These are phyloP conservation scores for Diachasma alloeum DNA, from an alignment of 1,140 invertebrate genomes.

Conservation along the genomic window DNA sequence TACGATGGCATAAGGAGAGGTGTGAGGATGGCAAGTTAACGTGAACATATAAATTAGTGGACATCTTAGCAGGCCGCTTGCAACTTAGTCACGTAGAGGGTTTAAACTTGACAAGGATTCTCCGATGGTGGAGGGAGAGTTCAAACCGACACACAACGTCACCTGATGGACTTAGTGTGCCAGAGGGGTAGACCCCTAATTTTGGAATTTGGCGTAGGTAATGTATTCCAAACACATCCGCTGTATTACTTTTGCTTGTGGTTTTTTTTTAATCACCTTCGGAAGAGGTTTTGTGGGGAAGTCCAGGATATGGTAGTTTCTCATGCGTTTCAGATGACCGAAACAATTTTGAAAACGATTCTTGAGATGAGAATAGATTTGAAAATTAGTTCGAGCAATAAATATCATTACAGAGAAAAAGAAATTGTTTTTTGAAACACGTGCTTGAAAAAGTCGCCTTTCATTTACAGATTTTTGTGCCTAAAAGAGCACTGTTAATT, in stretches of 20 bases:
- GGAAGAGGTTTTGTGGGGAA: no score
- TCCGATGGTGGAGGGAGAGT: slow-evolving; percentile 27
- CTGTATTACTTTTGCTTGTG: not conserved
- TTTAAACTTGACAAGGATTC: slow-evolving; percentile 64
- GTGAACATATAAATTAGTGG: slow-evolving; percentile 66
- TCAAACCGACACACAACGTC: slow-evolving; percentile 27
- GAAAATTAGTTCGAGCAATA: no score
- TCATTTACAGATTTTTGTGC: no score
- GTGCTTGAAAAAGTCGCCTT: no score
- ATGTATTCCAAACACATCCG: slow-evolving; percentile 5
- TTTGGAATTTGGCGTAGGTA: not conserved
- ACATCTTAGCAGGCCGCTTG: slow-evolving; percentile 66
- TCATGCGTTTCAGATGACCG: no score
- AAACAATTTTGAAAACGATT: no score
- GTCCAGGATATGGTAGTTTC: no score
- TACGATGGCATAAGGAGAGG: slow-evolving; percentile 25
- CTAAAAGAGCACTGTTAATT: no score
- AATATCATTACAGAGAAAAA: no score
- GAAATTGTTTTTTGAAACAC: no score
- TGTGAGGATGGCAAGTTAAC: slow-evolving; percentile 59
- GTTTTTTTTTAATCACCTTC: not conserved
- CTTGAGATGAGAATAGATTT: no score
- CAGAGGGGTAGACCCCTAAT: not conserved
- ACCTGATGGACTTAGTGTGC: slow-evolving; percentile 32
- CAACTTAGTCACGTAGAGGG: slow-evolving; percentile 65